Evolutionary conservation across 2,888 invertebrate species (phyloP), one percentile per base, ranked within the genome.

Genomic region (Lottia scabra): DNA sequence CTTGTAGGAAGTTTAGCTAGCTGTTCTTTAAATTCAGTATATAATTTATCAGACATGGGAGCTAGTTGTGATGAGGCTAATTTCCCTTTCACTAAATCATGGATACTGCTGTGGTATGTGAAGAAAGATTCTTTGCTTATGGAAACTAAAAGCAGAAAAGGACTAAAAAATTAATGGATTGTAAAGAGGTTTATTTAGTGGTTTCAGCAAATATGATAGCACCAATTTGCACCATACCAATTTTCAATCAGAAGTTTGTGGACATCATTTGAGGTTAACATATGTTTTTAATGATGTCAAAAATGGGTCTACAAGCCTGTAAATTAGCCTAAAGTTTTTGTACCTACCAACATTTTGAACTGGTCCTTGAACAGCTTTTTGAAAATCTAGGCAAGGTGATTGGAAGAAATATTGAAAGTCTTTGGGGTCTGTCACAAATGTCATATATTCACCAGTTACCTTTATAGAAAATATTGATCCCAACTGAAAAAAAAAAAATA

Each of bases 81-180:
- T 43, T 79, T 75, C 13, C 85, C 85, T 73, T 87, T 87, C n/a
- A 87, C 79, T 43, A 79, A 78, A 73, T 87, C 85, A 78, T 87
- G 87, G 16, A 86, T 78, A 65, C 80, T 81, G n/a, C 85, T 84
- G 74, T 87, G 87, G 70, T 79, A 80, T 44, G 77, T 70, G 62
- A 83, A 81, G 75, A 87, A 87, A 4, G 80, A 75, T 26, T 80
- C 75, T 23, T 80, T 71, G 43, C 80, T 78, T 0, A 87, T 77
- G 10, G 81, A 81, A 1, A 83, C 87, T 87, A 80, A 65, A 81
- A 81, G 48, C 44, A 48, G 45, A 67, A 19, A 38, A 67, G 46
- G 5, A 38, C 1, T 38, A 6, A 38, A 38, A 10, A 38, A 10
- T 38, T 38, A 38, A 38, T n/a, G n/a, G n/a, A n/a, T n/a, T n/a